Conservation (phyloP, 2,797 vertebrate genomes). For the Melanotaenia trifasciata region DNA sequence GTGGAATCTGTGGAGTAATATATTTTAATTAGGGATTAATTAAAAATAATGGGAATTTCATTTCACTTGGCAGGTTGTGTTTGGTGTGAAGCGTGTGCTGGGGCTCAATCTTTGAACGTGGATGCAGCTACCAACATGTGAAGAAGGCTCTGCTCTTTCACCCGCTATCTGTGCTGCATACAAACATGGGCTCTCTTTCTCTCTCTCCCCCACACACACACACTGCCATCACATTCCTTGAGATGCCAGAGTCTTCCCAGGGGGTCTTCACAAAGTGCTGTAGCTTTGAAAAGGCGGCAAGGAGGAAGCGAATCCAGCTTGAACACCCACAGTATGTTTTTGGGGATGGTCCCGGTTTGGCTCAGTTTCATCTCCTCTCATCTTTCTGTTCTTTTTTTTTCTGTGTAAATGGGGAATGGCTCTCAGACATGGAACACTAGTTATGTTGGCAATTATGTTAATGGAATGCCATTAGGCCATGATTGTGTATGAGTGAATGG, state of each 20-base stretch:
- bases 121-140: constrained; percentile 70
- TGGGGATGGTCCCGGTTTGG: constrained; percentile 77
- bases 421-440: constrained; percentile 96
- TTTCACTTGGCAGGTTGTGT: constrained; percentile 98
- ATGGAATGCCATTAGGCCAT: constrained; percentile 98
- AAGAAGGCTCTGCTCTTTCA: constrained; percentile 73
- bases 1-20: constrained; percentile 99
- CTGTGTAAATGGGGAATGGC: constrained; percentile 90
- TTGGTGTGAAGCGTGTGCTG: constrained; percentile 90
- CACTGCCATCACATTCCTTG: constrained; percentile 76
- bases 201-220: constrained; percentile 29
- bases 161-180: constrained; percentile 75
- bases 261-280: constrained; percentile 75
- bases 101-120: constrained; percentile 73
- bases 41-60: constrained; percentile 99
- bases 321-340: constrained; percentile 78
- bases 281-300: constrained; percentile 73
- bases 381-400: constrained; percentile 59
- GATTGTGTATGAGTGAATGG: constrained; percentile 97
- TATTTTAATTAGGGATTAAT: constrained; percentile 99
- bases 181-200: constrained; percentile 63
- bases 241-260: constrained; percentile 79
- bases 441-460: constrained; percentile 99
- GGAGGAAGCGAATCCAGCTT: constrained; percentile 51
- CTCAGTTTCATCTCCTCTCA: constrained; percentile 67